phyloP scores from a whole-genome alignment of 1,140 invertebrate genomes.

The Riptortus pedestris region DNA sequence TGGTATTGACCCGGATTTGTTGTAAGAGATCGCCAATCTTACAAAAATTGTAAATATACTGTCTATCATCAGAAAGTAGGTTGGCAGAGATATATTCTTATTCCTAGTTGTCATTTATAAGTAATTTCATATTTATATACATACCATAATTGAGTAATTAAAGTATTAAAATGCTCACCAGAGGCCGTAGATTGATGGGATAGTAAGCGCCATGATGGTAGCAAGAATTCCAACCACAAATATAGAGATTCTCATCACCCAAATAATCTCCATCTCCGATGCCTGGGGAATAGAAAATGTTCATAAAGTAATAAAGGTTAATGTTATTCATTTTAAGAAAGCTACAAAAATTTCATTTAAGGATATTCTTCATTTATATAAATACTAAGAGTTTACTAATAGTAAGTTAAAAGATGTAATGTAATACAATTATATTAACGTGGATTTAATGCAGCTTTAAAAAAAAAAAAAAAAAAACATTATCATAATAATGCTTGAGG shows the following conservation, averaged over 20 bases:
- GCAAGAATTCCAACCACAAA: conserved; percentile 84
- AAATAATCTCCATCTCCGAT: conserved; percentile 93
- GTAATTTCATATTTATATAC: too few species aligned
- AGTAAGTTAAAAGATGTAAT: not conserved
- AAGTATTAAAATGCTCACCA: conserved; percentile 63
- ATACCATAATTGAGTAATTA: too few species aligned
- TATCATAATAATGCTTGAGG: too few species aligned
- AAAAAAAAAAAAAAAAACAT: too few species aligned
- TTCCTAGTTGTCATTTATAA: too few species aligned
- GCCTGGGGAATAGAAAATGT: conserved; percentile 45
- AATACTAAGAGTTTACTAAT: not conserved
- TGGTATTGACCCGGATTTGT: too few species aligned
- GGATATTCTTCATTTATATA: not conserved
- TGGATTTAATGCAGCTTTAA: too few species aligned
- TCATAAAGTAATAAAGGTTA: conserved; percentile 2
- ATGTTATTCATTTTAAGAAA: not conserved
- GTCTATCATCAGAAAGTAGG: too few species aligned
- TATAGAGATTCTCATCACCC: conserved; percentile 92
- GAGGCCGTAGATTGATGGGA: conserved; percentile 92
- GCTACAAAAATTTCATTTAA: not conserved
- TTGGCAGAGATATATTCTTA: too few species aligned
- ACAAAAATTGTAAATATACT: too few species aligned
- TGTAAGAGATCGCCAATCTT: too few species aligned
- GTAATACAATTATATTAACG: too few species aligned
- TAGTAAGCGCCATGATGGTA: conserved; percentile 90